phyloP scores from a whole-genome alignment of 2,797 vertebrate species.

The Eupleurogrammus muticus region DNA sequence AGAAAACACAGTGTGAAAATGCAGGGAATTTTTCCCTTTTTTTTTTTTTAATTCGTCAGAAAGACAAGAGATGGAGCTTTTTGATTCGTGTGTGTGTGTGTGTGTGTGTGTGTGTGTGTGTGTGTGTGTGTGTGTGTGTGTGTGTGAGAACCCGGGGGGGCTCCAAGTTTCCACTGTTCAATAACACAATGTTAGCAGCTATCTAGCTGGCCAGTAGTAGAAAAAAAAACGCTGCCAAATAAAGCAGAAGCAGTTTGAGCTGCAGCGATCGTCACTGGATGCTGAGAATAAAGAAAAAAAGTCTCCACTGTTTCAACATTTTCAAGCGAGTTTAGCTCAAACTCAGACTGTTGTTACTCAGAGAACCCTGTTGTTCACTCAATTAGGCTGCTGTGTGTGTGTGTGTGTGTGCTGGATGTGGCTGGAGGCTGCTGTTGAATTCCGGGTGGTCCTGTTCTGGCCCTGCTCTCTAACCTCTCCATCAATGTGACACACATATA shows the following conservation, averaged over 20 bases:
- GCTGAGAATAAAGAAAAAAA: conserved; percentile 14
- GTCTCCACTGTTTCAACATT: conserved; percentile 61
- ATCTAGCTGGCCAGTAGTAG: neutral
- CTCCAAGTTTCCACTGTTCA: conserved; percentile 42
- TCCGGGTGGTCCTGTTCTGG: conserved; percentile 84
- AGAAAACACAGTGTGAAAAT: no score
- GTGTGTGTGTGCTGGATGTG: conserved; percentile 58
- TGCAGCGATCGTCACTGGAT: conserved; percentile 14
- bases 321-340: conserved; percentile 70
- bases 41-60: neutral
- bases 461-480: conserved; percentile 84
- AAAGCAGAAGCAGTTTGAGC: conserved; percentile 23
- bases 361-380: conserved; percentile 84
- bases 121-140: no score
- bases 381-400: conserved; percentile 79
- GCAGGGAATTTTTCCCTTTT: no score
- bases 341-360: conserved; percentile 68
- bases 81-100: conserved; percentile 21
- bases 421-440: conserved; percentile 82
- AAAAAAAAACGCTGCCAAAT: conserved; percentile 1
- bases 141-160: no score
- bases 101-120: no score
- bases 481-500: conserved; percentile 76
- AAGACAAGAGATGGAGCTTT: conserved; percentile 11
- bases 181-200: conserved; percentile 29